Conservation (phyloP, 2,797 vertebrate species). For the Anolis apletophallus region DNA sequence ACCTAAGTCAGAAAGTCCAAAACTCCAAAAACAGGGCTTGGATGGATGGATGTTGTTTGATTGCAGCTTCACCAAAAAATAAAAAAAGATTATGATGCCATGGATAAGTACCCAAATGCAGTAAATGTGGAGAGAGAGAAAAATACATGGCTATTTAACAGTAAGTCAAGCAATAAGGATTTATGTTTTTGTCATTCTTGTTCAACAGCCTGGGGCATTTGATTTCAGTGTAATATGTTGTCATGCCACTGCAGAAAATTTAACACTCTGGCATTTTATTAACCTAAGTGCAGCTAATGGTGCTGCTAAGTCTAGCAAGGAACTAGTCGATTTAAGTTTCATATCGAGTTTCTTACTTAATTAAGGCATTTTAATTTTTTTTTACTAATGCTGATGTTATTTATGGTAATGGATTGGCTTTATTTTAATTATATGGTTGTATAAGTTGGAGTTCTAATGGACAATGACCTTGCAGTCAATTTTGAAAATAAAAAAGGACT, state of each 20-base stretch:
- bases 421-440: constrained; percentile 13
- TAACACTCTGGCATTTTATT: constrained; percentile 56
- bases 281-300: constrained; percentile 45
- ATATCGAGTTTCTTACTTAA: constrained; percentile 56
- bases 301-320: constrained; percentile 49
- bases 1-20: too few species aligned
- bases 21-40: too few species aligned
- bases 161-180: background rate
- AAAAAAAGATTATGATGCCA: background rate
- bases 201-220: constrained; percentile 5
- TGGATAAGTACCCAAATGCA: background rate
- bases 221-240: background rate
- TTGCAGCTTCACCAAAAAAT: background rate
- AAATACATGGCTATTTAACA: background rate
- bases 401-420: background rate
- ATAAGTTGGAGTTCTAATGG: constrained; percentile 12
- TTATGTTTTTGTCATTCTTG: background rate
- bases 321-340: constrained; percentile 50
- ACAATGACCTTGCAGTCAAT: background rate
- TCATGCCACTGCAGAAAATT: constrained; percentile 27
- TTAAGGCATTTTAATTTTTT: too few species aligned
- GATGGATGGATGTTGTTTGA: background rate
- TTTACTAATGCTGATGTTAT: constrained; percentile 58
- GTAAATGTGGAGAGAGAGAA: background rate
- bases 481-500: background rate